A percentile compares a stretch with the other conserved stretches of the same genome.
phyloP scores from a whole-genome alignment of 2,797 vertebrate species.

The Manis pentadactyla region DNA sequence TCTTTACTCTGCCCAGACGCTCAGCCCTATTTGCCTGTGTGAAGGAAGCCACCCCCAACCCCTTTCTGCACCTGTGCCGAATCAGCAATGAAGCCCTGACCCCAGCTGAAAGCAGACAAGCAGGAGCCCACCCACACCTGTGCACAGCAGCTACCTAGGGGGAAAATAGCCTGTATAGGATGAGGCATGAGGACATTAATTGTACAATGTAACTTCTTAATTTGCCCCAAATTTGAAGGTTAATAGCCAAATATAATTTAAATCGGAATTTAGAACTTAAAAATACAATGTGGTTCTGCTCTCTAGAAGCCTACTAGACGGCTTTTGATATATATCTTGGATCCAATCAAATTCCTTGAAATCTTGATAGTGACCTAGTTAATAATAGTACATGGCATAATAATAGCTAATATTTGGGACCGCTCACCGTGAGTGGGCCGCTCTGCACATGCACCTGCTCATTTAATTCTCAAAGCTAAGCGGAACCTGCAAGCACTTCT shows the following conservation, averaged over 20 bases:
- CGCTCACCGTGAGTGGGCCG: not conserved
- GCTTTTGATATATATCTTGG: not conserved
- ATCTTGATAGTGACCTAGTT: not conserved
- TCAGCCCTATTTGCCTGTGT: not conserved
- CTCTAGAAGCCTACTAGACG: not conserved
- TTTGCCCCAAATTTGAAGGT: not conserved
- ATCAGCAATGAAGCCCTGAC: not conserved
- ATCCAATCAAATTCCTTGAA: not conserved
- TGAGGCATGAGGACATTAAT: not conserved
- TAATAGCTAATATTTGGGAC: not conserved
- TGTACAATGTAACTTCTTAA: not conserved
- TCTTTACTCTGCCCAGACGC: not conserved
- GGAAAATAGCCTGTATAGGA: not conserved
- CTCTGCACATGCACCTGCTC: not conserved
- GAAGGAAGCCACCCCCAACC: not conserved
- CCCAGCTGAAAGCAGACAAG: not conserved
- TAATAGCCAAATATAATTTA: not conserved
- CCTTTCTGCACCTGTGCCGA: too few species aligned
- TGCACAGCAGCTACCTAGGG: rapidly evolving
- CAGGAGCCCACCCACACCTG: not conserved
- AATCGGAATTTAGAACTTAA: conserved; percentile 38
- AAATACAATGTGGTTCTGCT: not conserved
- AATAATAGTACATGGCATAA: not conserved
- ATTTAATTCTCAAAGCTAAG: conserved; percentile 9
- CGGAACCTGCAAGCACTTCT: not conserved